Base-by-base conservation (phyloP, 1,140 invertebrate genomes). In the Cydia pomonella region DNA sequence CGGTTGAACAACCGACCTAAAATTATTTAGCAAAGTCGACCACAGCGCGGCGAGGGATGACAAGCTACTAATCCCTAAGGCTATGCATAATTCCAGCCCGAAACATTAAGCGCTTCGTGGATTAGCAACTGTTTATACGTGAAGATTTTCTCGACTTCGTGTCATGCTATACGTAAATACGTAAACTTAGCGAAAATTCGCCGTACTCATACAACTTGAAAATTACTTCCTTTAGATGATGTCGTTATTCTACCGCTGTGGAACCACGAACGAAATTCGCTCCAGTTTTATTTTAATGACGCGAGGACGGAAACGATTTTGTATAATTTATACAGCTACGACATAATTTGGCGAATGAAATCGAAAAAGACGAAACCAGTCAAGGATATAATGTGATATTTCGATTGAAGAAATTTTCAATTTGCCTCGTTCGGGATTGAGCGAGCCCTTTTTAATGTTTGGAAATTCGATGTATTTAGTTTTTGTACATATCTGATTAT, bases 1-100 rank as follows among this genome's bases (percentile, higher is more conserved):
- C 79, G 79, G 80, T 53, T 73, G 77, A 73, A 80, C 78, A 74
- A 50, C 78, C 41, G 76, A 79, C 79, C 83, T 85, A 82, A 84
- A 87, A 87, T 84, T 83, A 85, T 87, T 80, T 78, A 80, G 73
- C 83, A 75, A 86, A 87, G 85, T 88, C 84, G 84, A 84, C 81
- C 78, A 75, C 78, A 77, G 76, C 77, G 77, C 76, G 82, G 82
- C 81, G 77, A 75, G 83, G 82, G 82, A 88, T 87, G 88, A 90
- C 89, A 88, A 87, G 80, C 85, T 82, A 80, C 84, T 89, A 88
- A 91, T 89, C 89, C 86, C 85, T 77, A 76, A 82, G 87, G 87
- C 84, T 90, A 89, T 87, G 87, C 87, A 90, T 90, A 90, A 90
- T 89, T 86, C 88, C 82, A 76, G 78, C 84, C 83, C 77, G 79